These are phyloP conservation scores for Mus caroli DNA, from an alignment of 2,797 vertebrate genomes.

Conservation along the genomic window DNA sequence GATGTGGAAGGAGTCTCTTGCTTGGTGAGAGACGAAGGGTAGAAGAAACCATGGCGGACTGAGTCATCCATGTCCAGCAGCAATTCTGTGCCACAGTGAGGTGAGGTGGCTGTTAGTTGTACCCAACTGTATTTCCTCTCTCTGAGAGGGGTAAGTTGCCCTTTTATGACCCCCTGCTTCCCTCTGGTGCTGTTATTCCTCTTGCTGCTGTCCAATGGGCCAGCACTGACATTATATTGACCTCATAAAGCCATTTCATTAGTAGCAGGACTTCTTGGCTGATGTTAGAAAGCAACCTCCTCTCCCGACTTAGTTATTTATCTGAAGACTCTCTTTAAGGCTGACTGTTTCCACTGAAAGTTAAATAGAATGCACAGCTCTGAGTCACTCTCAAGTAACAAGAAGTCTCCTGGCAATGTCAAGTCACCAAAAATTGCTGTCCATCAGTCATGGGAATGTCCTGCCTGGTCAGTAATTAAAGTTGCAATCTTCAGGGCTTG, in stretches of 20 bases:
- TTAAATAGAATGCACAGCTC: background rate
- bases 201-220: background rate
- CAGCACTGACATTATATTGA: background rate
- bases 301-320: background rate
- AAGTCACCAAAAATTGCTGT: slow-evolving; percentile 17
- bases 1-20: background rate
- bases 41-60: background rate
- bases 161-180: background rate
- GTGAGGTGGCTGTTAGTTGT: fast-evolving
- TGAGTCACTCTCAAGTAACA: background rate
- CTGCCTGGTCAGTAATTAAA: slow-evolving; percentile 10
- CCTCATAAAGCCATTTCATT: background rate
- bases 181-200: background rate
- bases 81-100: background rate
- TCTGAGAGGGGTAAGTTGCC: background rate
- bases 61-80: background rate
- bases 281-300: slow-evolving; percentile 2
- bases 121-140: background rate
- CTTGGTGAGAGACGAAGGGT: background rate
- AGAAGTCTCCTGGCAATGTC: background rate
- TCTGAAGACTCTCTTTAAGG: background rate
- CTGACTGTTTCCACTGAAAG: background rate
- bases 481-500: background rate
- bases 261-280: background rate
- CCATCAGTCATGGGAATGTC: background rate